A percentile compares a stretch with the other conserved stretches of the same genome.
Evolutionary conservation across 2,888 invertebrate species (phyloP).

Genomic region (Imbricaverruca yamaguchii): DNA sequence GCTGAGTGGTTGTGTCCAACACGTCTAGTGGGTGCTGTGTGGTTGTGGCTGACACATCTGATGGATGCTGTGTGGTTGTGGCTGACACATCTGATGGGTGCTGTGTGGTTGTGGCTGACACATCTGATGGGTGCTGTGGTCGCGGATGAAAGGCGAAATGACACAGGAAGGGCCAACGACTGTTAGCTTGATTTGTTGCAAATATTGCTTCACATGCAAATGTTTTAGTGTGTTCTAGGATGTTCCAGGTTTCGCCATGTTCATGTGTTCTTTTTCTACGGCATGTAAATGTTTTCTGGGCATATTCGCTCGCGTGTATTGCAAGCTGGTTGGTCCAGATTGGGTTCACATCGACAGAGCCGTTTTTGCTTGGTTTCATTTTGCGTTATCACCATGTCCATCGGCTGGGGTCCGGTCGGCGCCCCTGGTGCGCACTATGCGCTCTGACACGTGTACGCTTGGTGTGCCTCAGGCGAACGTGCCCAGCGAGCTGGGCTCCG

Average conservation of each 20-base stretch:
- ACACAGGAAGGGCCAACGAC: neutral
- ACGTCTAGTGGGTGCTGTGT: neutral
- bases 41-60: neutral
- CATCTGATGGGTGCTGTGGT: neutral
- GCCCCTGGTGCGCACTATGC: neutral
- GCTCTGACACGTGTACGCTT: too few relatives aligned
- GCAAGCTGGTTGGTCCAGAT: too few relatives aligned
- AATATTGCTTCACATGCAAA: too few relatives aligned
- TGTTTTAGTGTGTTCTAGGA: too few relatives aligned
- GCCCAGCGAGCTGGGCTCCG: constrained; percentile 33
- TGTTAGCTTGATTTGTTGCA: too few relatives aligned
- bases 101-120: too few relatives aligned
- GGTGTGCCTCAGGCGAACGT: neutral
- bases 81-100: neutral
- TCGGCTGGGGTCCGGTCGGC: neutral
- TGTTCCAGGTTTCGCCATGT: too few relatives aligned
- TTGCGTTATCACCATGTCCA: neutral
- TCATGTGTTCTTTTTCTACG: too few relatives aligned
- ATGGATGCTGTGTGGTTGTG: neutral
- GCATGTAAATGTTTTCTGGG: too few relatives aligned
- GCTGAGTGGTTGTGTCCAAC: neutral
- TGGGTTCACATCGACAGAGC: too few relatives aligned
- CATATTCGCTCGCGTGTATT: too few relatives aligned
- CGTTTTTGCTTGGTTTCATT: neutral
- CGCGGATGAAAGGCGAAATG: too few relatives aligned